Evolutionary conservation across 2,113 vertebrate genomes (phyloP).

Genomic region (Melanostigma gelatinosum): DNA sequence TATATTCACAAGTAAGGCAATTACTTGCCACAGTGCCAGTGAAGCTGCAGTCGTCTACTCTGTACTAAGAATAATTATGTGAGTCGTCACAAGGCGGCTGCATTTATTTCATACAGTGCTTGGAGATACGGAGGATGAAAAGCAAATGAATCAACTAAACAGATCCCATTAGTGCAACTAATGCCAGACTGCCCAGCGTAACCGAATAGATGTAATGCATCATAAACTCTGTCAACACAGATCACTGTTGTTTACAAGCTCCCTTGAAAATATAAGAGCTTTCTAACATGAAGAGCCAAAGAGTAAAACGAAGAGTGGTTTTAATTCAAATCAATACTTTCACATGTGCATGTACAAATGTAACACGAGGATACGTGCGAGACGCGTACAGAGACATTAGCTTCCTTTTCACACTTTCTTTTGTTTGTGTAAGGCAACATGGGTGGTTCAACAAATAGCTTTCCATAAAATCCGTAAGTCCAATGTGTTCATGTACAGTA

Average conservation of each 20-base stretch:
- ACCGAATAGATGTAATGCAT: slow-evolving; percentile 2
- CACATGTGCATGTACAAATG: slow-evolving; percentile 59
- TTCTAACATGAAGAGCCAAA: slow-evolving; percentile 4
- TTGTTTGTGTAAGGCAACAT: slow-evolving; percentile 76
- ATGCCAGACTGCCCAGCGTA: slow-evolving; percentile 18
- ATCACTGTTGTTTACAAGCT: slow-evolving; percentile 20
- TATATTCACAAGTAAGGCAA: slow-evolving; percentile 42
- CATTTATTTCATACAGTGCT: slow-evolving; percentile 16
- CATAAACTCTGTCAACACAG: not conserved
- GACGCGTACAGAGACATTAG: slow-evolving; percentile 41
- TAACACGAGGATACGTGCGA: slow-evolving; percentile 44
- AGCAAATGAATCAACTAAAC: slow-evolving; percentile 25
- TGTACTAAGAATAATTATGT: slow-evolving; percentile 17
- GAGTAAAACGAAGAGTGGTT: slow-evolving; percentile 31
- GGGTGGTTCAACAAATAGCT: slow-evolving; percentile 52
- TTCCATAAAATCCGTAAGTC: slow-evolving; percentile 22
- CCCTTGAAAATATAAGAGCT: not conserved
- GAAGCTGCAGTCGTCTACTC: not conserved
- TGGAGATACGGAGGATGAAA: not conserved
- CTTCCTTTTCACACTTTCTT: slow-evolving; percentile 28
- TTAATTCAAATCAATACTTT: slow-evolving; percentile 48
- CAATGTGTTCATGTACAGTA: slow-evolving; percentile 34
- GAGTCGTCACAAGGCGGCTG: slow-evolving; percentile 21
- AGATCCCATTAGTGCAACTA: slow-evolving; percentile 35
- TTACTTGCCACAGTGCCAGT: slow-evolving; percentile 20